Percentiles rank a stretch among this genome's conserved stretches.
Evolutionary conservation across 2,797 vertebrate genomes (phyloP).

Genomic region (Sebastiscus albofasciatus): DNA sequence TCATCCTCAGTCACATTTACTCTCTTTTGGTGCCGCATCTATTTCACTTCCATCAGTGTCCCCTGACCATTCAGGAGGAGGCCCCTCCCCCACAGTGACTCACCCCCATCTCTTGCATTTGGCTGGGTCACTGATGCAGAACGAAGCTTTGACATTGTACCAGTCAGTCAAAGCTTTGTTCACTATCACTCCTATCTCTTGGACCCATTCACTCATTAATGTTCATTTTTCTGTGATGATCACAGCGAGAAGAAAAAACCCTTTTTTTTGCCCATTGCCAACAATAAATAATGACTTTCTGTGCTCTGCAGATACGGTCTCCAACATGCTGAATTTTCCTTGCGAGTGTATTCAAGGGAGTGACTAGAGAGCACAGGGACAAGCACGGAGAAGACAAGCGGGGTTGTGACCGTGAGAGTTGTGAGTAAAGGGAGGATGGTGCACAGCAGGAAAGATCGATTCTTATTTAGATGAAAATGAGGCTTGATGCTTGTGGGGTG

Average conservation of each 20-base stretch:
- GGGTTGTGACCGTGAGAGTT: slow-evolving; percentile 83
- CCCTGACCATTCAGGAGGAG: slow-evolving; percentile 79
- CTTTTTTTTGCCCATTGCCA: background rate
- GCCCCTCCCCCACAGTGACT: slow-evolving; percentile 83
- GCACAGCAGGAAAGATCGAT: slow-evolving; percentile 85
- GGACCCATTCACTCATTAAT: slow-evolving; percentile 60
- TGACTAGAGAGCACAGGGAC: slow-evolving; percentile 62
- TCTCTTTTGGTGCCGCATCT: slow-evolving; percentile 69
- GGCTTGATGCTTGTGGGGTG: slow-evolving; percentile 84
- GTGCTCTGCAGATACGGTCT: slow-evolving; percentile 31
- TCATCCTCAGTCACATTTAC: slow-evolving; percentile 52
- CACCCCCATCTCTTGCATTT: slow-evolving; percentile 81
- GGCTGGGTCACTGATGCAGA: slow-evolving; percentile 83
- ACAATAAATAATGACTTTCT: slow-evolving; percentile 14
- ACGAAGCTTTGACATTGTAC: slow-evolving; percentile 85
- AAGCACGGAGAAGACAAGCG: slow-evolving; percentile 75
- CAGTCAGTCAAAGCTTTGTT: slow-evolving; percentile 82
- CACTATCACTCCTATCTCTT: slow-evolving; percentile 62
- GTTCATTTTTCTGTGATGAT: slow-evolving; percentile 35
- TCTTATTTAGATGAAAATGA: slow-evolving; percentile 92
- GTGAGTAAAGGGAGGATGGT: slow-evolving; percentile 79
- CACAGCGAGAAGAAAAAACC: background rate
- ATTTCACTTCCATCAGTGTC: slow-evolving; percentile 79
- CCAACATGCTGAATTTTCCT: slow-evolving; percentile 32
- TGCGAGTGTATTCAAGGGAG: slow-evolving; percentile 56